Evolutionary conservation across 1,140 invertebrate species (phyloP), one percentile per base, ranked within the genome.

Genomic region (Tribolium madens): DNA sequence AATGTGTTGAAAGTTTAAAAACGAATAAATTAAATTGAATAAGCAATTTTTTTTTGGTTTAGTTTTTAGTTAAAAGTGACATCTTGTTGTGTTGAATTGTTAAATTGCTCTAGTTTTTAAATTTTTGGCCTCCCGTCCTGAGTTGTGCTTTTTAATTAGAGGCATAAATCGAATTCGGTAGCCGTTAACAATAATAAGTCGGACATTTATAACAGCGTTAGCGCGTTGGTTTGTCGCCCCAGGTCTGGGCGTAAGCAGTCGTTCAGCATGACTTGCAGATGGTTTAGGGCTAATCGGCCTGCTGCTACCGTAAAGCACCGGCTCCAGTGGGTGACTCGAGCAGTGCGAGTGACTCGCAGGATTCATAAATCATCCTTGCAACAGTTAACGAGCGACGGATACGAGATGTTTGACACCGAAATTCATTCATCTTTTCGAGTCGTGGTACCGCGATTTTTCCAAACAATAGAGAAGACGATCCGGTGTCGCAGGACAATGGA

Each of bases 401-500:
- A 70, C 68, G 15, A 10, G 48, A 50, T 50, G 57, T 64, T 33
- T 33, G 26, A 31, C 57, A 64, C 57, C 26, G n/a, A 18, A 64
- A 64, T 64, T 64, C 57, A 64, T 64, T 64, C 57, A 64, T 64
- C 57, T 64, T 71, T 42, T 26, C 21, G 21, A 26, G 36, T 1
- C 7, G 9, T 42, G 36, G 36, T 42, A 42, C 36, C 36, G 21
- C 21, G 21, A 26, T 26, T 26, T 26, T 26, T 26, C 21, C 21
- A 73, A 73, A 73, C 71, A 73, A 73, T 73, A 26, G 36, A 68
- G 53, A 33, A 64, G 53, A 75, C 53, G 60, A 64, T 64, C 46
- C 53, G 21, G 31, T 64, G 73, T 75, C 73, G 15, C 47, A 73
- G 70, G 80, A 82, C 81, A 82, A 82, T 81, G 81, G 73, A 81